Evolutionary conservation across 1,140 invertebrate genomes (phyloP).

Genomic region (Drosophila hydei): DNA sequence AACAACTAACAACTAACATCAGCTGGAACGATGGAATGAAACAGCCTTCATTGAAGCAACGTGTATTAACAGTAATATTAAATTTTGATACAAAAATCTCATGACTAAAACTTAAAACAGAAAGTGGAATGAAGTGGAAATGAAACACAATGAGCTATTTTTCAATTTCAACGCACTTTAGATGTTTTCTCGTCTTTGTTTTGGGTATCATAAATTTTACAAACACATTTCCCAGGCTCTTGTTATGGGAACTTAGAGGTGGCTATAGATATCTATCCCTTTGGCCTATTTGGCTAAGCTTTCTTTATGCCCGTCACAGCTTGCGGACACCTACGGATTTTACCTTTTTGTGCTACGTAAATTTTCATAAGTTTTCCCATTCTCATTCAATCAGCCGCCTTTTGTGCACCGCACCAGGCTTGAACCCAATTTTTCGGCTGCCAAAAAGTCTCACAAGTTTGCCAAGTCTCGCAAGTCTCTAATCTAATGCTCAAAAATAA

Average conservation of each 20-base stretch:
- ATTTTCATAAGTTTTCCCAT: conserved; percentile 35
- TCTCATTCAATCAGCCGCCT: conserved; percentile 31
- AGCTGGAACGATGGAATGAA: background rate
- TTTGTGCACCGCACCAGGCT: conserved; percentile 23
- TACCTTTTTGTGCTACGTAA: conserved; percentile 28
- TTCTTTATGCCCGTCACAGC: background rate
- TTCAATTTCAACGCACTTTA: background rate
- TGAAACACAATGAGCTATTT: background rate
- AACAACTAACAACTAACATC: too few species aligned
- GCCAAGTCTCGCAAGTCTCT: conserved; percentile 33
- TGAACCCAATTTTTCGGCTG: conserved; percentile 22
- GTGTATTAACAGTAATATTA: too few species aligned
- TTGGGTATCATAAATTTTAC: too few species aligned
- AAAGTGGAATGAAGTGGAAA: background rate
- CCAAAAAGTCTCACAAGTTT: conserved; percentile 11
- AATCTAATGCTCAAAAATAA: conserved; percentile 63
- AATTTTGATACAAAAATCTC: too few species aligned
- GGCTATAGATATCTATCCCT: background rate
- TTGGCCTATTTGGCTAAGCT: background rate
- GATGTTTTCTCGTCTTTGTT: background rate
- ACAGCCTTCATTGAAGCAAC: background rate
- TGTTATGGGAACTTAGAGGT: background rate
- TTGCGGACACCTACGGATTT: background rate
- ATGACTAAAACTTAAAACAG: too few species aligned
- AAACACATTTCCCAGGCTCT: background rate